Base-by-base conservation (phyloP, 2,113 vertebrate genomes). In the Dipodomys merriami region DNA sequence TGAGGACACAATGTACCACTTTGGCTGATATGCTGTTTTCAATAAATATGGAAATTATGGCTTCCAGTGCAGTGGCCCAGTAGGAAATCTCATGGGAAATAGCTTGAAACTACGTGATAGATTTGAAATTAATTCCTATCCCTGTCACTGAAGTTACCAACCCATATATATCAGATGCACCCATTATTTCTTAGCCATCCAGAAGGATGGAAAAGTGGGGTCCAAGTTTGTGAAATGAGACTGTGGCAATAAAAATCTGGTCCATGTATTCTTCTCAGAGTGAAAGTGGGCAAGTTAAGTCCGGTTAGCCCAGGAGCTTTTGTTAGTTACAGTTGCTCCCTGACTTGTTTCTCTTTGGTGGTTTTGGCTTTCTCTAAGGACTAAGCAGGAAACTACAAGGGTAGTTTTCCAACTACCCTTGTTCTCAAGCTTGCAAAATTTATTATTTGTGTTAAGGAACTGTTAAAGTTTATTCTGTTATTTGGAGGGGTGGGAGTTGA, bases 31-130 rank as follows among this genome's bases (percentile, higher is more conserved):
- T 39, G 60, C 97, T 96, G 73, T 98, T 98, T 98, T 96, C 97
- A 98, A 95, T 98, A 98, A 98, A 97, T 97, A 98, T 97, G 97
- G 97, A 98, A 98, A 98, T 98, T 95, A 97, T 96, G 96, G 94
- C 97, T 97, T 92, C 90, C 86, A 69, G 81, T 94, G 71, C 96
- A 96, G 93, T 88, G 93, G 64, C 93, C 93, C 91, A 92, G 92
- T 95, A 83, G 94, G 90, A 83, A 93, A 89, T 97, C 97, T 97
- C 97, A 13, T 86, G 97, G 97, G 97, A 98, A 98, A 98, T 97
- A 97, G 97, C 97, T 94, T 96, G 96, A 98, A 96, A 97, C 97
- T 97, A 88, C 94, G 94, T 97, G 97, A 98, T 96, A 96, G 92
- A 94, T 97, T 97, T 97, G 95, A 97, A 97, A 98, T 98, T 98